Base-by-base conservation (phyloP, 2,888 invertebrate genomes). In the Caenorhabditis angaria region DNA sequence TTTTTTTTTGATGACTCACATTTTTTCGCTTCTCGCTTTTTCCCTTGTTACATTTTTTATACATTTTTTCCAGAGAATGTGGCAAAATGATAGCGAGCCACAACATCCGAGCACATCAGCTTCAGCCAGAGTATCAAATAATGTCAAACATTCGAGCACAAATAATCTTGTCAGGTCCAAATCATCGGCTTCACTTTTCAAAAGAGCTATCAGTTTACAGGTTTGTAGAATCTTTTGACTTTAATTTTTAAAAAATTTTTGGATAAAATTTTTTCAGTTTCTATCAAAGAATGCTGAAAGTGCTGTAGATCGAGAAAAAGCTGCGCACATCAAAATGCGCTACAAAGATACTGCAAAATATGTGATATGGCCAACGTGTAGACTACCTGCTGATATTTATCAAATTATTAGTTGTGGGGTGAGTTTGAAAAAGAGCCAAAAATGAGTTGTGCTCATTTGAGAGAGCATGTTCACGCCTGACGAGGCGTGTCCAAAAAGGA, bases 301-400 rank as follows among this genome's bases (percentile, higher is more conserved):
- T 29, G 25, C 65, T 5, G 62, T 74, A 14, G 67, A 77, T 41
- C 60, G 63, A 5, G 76, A 77, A 51, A 59, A 76, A 25, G 71
- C 71, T 10, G 78, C 77, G 29, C 66, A 67, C 51, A 82, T 82
- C 51, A 77, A 78, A 47, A 65, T 82, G 72, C 61, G 82, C 8
- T 82, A 82, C 64, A 78, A 77, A 51, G 82, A 82, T 63, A 78
- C 71, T 10, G 55, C 82, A 12, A 82, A 80, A 57, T 57, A 67
- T 35, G 77, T 81, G 25, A 80, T 82, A 22, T 82, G 82, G 82
- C 80, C 80, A 18, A 27, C 53, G 10, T 80, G 80, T 55, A 48
- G 77, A 29, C 59, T 80, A 8, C 76, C 74, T 6, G 61, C 72
- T 29, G 70, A 72, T 41, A 61, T 67, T 20, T 58, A 69, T 14